These are phyloP conservation scores for Fukomys damarensis DNA, from an alignment of 2,113 vertebrate genomes.

Conservation along the genomic window DNA sequence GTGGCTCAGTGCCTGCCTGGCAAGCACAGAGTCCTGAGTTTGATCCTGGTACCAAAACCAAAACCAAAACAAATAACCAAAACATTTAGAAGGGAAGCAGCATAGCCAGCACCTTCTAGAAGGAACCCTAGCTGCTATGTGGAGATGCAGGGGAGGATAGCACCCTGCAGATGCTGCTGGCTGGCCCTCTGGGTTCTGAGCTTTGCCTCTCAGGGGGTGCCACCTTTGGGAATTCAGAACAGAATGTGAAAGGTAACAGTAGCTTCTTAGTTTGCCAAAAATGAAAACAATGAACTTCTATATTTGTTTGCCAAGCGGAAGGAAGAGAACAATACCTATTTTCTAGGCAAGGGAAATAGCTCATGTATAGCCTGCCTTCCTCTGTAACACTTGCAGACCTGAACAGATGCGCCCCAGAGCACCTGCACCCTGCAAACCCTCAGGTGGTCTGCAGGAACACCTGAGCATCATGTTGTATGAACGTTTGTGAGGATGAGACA, in stretches of 20 bases:
- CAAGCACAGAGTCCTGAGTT: too few species aligned
- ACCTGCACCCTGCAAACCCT: accelerated
- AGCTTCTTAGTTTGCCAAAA: background rate
- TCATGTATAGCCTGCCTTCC: background rate
- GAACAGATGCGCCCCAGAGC: background rate
- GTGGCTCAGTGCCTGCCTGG: too few species aligned
- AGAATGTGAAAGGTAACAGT: background rate
- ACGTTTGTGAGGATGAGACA: accelerated
- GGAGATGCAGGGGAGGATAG: background rate
- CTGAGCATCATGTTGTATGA: background rate
- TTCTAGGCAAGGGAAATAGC: background rate
- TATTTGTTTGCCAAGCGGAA: too few species aligned
- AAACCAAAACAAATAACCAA: too few species aligned
- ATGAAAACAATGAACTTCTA: background rate
- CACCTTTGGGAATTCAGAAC: background rate
- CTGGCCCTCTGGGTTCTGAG: background rate
- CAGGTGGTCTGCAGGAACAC: background rate
- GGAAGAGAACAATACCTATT: background rate
- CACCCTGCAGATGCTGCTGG: background rate
- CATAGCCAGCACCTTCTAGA: background rate
- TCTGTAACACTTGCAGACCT: background rate
- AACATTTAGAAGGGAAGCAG: background rate
- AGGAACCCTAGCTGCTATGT: background rate
- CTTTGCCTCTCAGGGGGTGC: background rate
- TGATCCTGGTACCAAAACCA: too few species aligned